A percentile compares a stretch with the other conserved stretches of the same genome.
Conservation (phyloP, 2,888 invertebrate species). For the Exephanes ischioxanthus region DNA sequence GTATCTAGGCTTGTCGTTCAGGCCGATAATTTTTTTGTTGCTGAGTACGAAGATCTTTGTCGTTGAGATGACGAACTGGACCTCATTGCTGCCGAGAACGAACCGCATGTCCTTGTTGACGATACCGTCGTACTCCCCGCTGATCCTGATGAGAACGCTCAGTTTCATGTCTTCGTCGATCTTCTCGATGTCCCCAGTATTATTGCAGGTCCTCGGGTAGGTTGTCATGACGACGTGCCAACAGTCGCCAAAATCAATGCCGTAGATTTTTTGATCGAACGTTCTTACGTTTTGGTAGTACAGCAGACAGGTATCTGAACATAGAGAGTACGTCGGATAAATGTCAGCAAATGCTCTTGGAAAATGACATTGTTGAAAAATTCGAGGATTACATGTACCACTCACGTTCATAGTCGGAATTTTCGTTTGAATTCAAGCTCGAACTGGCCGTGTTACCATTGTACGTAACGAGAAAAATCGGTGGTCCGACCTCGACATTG, state of each 20-base stretch:
- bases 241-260: conserved; percentile 85
- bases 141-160: background rate
- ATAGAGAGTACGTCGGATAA: conserved; percentile 56
- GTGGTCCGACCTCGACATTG: background rate
- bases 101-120: background rate
- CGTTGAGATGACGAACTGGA: background rate
- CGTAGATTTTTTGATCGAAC: conserved; percentile 89
- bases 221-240: conserved; percentile 89
- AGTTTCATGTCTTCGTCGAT: background rate
- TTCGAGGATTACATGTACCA: conserved; percentile 4
- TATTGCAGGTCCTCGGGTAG: conserved; percentile 74
- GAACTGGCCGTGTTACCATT: conserved; percentile 1
- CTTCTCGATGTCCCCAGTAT: background rate
- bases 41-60: background rate
- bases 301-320: conserved; percentile 88
- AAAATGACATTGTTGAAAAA: background rate
- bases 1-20: background rate
- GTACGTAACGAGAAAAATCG: conserved; percentile 12
- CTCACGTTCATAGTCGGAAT: conserved; percentile 35
- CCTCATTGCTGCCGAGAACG: background rate
- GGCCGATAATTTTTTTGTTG: background rate
- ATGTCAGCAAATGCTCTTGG: conserved; percentile 21
- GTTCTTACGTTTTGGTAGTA: conserved; percentile 87
- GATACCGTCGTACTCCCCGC: background rate
- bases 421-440: conserved; percentile 16